Evolutionary conservation across 2,888 invertebrate species (phyloP), one percentile per base, ranked within the genome.

Genomic region (Luperina testacea): DNA sequence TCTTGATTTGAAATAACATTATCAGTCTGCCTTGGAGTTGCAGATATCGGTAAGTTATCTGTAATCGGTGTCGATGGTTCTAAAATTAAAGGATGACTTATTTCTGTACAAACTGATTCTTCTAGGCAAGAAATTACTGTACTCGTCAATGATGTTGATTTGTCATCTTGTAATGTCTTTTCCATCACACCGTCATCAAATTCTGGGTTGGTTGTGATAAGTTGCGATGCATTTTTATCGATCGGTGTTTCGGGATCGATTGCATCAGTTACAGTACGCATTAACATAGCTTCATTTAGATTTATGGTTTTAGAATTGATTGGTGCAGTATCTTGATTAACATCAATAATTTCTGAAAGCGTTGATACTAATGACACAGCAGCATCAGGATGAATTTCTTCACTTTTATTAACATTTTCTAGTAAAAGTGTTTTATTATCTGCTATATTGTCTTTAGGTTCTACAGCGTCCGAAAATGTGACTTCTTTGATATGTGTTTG

Each of bases 311-410:
- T 69, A 32, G 42, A 72, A 61, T 38, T 42, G 1, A 27, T 48
- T 57, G 59, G 71, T n/a, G 45, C 11, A 76, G 24, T 42, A 42
- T 69, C 69, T 53, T 72, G 72, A 72, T 45, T 45, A 15, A 63
- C 24, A 45, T 20, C 27, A 64, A 64, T 64, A 51, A 76, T 64
- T n/a, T 77, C 68, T 45, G 81, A 72, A 48, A 80, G 68, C 17
- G 73, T 53, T n/a, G 80, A 73, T 63, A 63, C 45, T 57, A 80
- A 80, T 27, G 63, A 63, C 27, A 73, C 15, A 48, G 48, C 57
- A 24, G 68, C 20, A n/a, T n/a, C 32, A 32, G 72, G 20, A 72
- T 59, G 51, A 32, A 27, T 5, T 67, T 67, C 48, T 69, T 48
- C 57, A 63, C 9, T 63, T 73, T 57, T 27, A 11, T 53, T 24